phyloP scores from a whole-genome alignment of 2,797 vertebrate genomes.

The Phalloptychus januarius region DNA sequence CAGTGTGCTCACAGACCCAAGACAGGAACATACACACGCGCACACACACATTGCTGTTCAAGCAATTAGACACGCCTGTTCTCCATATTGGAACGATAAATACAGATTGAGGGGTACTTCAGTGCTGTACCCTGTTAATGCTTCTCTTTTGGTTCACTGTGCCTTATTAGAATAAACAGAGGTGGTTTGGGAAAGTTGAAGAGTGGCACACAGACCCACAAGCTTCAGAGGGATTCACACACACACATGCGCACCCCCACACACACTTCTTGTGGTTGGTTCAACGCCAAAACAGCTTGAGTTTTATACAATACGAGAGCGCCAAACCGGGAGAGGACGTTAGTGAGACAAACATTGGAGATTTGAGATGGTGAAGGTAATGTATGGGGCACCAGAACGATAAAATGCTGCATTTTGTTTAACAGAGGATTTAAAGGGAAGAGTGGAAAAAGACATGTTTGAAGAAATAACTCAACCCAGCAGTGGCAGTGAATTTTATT shows the following conservation, averaged over 20 bases:
- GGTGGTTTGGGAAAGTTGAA: slow-evolving; percentile 47
- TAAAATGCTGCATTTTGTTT: neutral
- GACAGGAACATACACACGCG: slow-evolving; percentile 24
- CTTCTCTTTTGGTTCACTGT: slow-evolving; percentile 51
- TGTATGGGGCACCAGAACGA: neutral
- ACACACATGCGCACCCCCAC: neutral
- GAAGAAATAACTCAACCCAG: slow-evolving; percentile 34
- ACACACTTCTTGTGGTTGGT: slow-evolving; percentile 34
- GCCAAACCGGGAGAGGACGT: slow-evolving; percentile 15
- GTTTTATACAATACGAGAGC: slow-evolving; percentile 24
- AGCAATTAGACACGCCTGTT: slow-evolving; percentile 61
- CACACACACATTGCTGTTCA: slow-evolving; percentile 51
- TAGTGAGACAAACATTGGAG: slow-evolving; percentile 31
- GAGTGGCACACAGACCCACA: slow-evolving; percentile 42
- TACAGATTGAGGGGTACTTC: slow-evolving; percentile 48
- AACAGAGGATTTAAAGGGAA: slow-evolving; percentile 12
- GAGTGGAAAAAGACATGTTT: slow-evolving; percentile 27
- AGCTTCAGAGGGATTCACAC: slow-evolving; percentile 22
- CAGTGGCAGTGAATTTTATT: slow-evolving; percentile 37
- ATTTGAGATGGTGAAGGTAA: slow-evolving; percentile 18
- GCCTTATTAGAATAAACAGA: slow-evolving; percentile 67
- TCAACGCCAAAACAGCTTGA: slow-evolving; percentile 27
- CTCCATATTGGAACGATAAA: slow-evolving; percentile 69
- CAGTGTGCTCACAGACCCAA: slow-evolving; percentile 49
- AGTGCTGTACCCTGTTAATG: slow-evolving; percentile 36